phyloP scores from a whole-genome alignment of 1,140 invertebrate genomes.

The Cheumatopsyche charites region DNA sequence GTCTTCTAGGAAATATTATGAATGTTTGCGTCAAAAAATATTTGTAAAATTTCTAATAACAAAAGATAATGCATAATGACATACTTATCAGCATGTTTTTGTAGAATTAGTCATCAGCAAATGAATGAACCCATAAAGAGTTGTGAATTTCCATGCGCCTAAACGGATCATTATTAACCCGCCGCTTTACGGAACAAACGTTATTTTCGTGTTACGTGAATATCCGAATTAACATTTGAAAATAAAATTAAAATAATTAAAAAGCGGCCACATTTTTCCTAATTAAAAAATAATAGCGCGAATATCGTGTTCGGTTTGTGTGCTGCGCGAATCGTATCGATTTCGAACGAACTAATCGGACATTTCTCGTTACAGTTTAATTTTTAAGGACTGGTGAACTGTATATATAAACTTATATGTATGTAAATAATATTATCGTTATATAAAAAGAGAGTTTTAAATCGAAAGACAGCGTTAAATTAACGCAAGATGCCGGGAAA shows the following conservation, averaged over 20 bases:
- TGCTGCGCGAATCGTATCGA: not conserved
- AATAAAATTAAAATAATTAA: not conserved
- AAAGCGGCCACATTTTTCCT: not conserved
- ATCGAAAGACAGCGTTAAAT: slow-evolving; percentile 22
- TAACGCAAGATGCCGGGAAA: slow-evolving; percentile 34
- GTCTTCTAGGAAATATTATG: slow-evolving; percentile 2
- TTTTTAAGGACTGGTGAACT: slow-evolving; percentile 17
- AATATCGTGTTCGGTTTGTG: not conserved
- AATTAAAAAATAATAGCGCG: not conserved
- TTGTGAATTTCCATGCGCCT: not conserved
- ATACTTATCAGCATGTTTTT: not conserved
- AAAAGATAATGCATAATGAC: slow-evolving; percentile 1
- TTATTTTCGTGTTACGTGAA: no score
- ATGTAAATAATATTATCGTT: not conserved
- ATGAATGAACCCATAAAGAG: not conserved
- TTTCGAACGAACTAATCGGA: not conserved
- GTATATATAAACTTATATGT: slow-evolving; percentile 15
- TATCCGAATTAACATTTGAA: not conserved
- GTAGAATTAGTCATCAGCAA: not conserved
- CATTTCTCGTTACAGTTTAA: not conserved
- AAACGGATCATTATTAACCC: not conserved
- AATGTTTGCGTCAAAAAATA: not conserved
- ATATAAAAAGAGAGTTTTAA: slow-evolving; percentile 18
- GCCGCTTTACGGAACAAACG: not conserved
- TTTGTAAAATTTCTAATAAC: not conserved